phyloP scores from a whole-genome alignment of 2,113 vertebrate genomes.

The Sylvietta virens region DNA sequence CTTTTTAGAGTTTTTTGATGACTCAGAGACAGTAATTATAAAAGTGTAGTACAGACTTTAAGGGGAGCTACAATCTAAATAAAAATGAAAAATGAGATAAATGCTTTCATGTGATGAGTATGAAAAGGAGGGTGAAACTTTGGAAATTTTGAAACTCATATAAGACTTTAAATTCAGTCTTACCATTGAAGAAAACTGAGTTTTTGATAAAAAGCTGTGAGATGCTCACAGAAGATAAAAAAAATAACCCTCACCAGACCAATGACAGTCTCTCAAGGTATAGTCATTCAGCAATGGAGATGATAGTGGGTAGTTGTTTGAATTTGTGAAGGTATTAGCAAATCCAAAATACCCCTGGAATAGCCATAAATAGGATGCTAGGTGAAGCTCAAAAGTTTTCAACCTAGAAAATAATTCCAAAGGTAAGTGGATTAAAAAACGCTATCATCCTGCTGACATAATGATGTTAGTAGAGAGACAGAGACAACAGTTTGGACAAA shows the following conservation, averaged over 20 bases:
- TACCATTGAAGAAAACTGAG: not conserved
- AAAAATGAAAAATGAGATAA: not conserved
- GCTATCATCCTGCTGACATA: not conserved
- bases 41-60: not conserved
- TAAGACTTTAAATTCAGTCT: not conserved
- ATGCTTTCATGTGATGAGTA: not conserved
- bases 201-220: not conserved
- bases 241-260: not conserved
- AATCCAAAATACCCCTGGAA: not conserved
- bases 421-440: not conserved
- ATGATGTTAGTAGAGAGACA: not conserved
- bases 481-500: not conserved
- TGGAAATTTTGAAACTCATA: not conserved
- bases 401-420: not conserved
- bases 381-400: not conserved
- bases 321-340: not conserved
- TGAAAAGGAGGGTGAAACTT: not conserved
- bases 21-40: not conserved
- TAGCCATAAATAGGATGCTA: not conserved
- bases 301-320: not conserved
- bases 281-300: not conserved
- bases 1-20: not conserved
- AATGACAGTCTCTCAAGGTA: not conserved
- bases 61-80: not conserved
- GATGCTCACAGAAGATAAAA: not conserved